A percentile compares a stretch with the other conserved stretches of the same genome.
phyloP scores from a whole-genome alignment of 2,888 invertebrate species.

The Dermolepida albohirtum region DNA sequence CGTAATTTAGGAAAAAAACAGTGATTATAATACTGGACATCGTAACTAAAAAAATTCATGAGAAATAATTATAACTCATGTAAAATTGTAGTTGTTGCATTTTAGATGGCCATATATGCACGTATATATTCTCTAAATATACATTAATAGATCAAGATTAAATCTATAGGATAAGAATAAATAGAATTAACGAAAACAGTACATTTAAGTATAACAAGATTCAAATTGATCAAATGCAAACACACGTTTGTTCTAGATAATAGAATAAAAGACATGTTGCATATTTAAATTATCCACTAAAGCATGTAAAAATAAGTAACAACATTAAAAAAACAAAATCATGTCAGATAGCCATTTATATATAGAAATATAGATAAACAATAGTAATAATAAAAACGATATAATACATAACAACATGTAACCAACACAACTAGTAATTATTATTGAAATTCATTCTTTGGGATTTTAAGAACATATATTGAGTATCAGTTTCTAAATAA shows the following conservation, averaged over 20 bases:
- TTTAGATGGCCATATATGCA: constrained; percentile 3
- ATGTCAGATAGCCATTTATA: background rate
- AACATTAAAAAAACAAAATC: constrained; percentile 17
- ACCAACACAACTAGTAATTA: too few relatives aligned
- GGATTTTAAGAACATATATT: too few relatives aligned
- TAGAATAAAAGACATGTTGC: background rate
- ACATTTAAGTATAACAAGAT: constrained; percentile 14
- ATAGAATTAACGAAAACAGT: constrained; percentile 4
- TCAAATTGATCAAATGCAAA: constrained; percentile 1
- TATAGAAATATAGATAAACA: too few relatives aligned
- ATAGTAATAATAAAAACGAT: too few relatives aligned
- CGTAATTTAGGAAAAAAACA: background rate
- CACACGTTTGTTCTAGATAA: too few relatives aligned
- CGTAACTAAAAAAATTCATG: background rate
- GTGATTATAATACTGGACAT: background rate
- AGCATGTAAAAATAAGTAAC: constrained; percentile 21
- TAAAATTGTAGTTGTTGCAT: constrained; percentile 7
- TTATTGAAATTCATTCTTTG: too few relatives aligned
- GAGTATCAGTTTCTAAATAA: too few relatives aligned
- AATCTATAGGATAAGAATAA: background rate
- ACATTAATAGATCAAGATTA: background rate
- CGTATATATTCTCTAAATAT: constrained; percentile 7
- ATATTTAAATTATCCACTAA: constrained; percentile 22
- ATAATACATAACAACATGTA: too few relatives aligned
- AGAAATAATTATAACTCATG: background rate